These are phyloP conservation scores for Pocillopora damicornis DNA, from an alignment of 64 coral and sea anemone species.

Conservation along the genomic window DNA sequence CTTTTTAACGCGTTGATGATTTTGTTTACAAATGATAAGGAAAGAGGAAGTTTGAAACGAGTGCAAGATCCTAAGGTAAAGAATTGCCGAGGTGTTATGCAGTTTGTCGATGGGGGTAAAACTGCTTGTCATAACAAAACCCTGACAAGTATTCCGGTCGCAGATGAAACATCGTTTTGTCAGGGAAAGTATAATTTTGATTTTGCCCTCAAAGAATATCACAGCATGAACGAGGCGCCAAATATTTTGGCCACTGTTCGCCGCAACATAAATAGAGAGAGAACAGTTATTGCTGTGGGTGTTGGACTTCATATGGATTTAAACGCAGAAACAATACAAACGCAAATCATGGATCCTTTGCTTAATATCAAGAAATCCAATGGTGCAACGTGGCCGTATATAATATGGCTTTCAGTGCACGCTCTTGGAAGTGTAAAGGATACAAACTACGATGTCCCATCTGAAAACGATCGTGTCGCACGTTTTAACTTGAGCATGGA, in stretches of 20 bases:
- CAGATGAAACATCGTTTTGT: slow-evolving; percentile 46
- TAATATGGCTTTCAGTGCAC: slow-evolving; percentile 63
- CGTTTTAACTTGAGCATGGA: slow-evolving; percentile 40
- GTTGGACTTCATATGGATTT: slow-evolving; percentile 48
- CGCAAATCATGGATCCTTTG: slow-evolving; percentile 51
- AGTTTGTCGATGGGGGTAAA: slow-evolving; percentile 70
- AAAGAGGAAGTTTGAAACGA: slow-evolving; percentile 25
- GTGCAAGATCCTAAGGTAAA: background rate
- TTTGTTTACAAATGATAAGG: slow-evolving; percentile 52
- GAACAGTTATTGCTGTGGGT: slow-evolving; percentile 52
- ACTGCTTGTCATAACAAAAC: slow-evolving; percentile 47
- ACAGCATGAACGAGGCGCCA: slow-evolving; percentile 6
- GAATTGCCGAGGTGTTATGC: slow-evolving; percentile 57
- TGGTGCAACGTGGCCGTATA: slow-evolving; percentile 42
- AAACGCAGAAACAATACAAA: slow-evolving; percentile 14
- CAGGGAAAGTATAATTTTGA: slow-evolving; percentile 20
- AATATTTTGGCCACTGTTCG: slow-evolving; percentile 29
- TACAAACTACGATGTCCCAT: background rate
- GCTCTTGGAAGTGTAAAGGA: slow-evolving; percentile 61
- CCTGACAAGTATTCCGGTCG: background rate
- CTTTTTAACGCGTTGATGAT: slow-evolving; percentile 61
- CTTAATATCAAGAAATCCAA: slow-evolving; percentile 25
- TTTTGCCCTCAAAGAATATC: slow-evolving; percentile 43
- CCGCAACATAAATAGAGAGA: slow-evolving; percentile 19
- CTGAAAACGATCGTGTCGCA: slow-evolving; percentile 13